Conservation (phyloP, 2,888 invertebrate species). For the Zygogramma bicolorata region DNA sequence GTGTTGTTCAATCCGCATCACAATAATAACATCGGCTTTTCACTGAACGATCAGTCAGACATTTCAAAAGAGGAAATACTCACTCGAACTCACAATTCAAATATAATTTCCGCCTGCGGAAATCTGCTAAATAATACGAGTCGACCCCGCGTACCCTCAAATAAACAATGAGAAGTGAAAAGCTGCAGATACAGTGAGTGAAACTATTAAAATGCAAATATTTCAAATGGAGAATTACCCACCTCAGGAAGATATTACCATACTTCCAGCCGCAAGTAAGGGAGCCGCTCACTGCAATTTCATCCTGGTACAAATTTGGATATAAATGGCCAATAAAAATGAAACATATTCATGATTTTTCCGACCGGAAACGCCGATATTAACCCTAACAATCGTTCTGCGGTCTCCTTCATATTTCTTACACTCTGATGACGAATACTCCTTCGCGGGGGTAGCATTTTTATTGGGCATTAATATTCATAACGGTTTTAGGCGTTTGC, state of each 20-base stretch:
- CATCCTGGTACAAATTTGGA: slow-evolving; percentile 62
- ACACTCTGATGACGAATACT: slow-evolving; percentile 57
- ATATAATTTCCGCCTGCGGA: slow-evolving; percentile 20
- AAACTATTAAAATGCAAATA: slow-evolving; percentile 69
- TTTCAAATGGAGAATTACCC: slow-evolving; percentile 57
- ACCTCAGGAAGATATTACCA: slow-evolving; percentile 59
- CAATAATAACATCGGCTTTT: no score
- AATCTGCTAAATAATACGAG: slow-evolving; percentile 43
- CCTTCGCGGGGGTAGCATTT: slow-evolving; percentile 53
- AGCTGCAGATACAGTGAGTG: slow-evolving; percentile 60
- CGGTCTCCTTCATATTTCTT: slow-evolving; percentile 56
- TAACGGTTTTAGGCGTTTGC: slow-evolving; percentile 47
- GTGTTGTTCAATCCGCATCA: no score
- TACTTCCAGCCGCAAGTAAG: slow-evolving; percentile 50
- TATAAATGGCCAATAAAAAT: slow-evolving; percentile 68
- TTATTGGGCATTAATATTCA: slow-evolving; percentile 57
- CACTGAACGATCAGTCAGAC: no score
- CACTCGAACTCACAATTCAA: background rate
- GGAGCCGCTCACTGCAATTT: slow-evolving; percentile 55
- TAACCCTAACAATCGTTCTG: slow-evolving; percentile 59
- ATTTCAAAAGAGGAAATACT: no score
- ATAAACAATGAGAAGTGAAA: slow-evolving; percentile 61
- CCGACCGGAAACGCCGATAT: slow-evolving; percentile 64
- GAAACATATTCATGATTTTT: slow-evolving; percentile 69
- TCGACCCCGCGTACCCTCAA: slow-evolving; percentile 49